Evolutionary conservation across 2,888 invertebrate species (phyloP), one percentile per base, ranked within the genome.

Genomic region (Lasioglossum vierecki): DNA sequence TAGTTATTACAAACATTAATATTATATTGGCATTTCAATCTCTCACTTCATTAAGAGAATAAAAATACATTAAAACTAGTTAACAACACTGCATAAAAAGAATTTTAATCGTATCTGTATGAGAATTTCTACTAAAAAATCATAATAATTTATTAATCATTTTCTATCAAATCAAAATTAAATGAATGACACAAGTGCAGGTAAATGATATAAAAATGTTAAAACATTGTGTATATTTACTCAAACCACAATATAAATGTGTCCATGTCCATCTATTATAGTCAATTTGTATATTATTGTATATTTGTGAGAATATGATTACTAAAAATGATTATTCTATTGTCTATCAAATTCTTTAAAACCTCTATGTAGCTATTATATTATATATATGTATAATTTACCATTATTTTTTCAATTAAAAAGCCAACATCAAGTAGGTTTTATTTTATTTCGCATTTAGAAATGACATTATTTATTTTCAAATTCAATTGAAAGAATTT

Each of bases 261-360:
- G 73, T 83, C 30, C n/a, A 53, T 77, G 73, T 83, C 30, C n/a
- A 53, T 77, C 63, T 74, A n/a, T 79, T 57, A 66, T 57, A 76
- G 44, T 39, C 53, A 83, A 75, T 83, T 83, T 78, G 77, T 83
- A 83, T 83, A 83, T 71, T 75, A 84, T 83, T 84, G 75, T 83
- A 84, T 75, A 84, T 83, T 83, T 78, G 63, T 26, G 66, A n/a
- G 82, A 46, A 57, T 63, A 82, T 76, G 74, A 84, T 66, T 74
- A 73, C 35, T 9, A 35, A 66, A 66, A 35, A 9, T 66, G 35
- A 66, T 18, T 30, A n/a, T 57, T 57, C n/a, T n/a, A 57, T 57
- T 57, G n/a, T n/a, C n/a, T 57, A 57, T 57, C n/a, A 4, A n/a
- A 57, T 57, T 57, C n/a, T 57, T 57, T 57, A n/a, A 57, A 57